Evolutionary conservation across 2,888 invertebrate genomes (phyloP), one percentile per base, ranked within the genome.

Genomic region (Carabus problematicus): DNA sequence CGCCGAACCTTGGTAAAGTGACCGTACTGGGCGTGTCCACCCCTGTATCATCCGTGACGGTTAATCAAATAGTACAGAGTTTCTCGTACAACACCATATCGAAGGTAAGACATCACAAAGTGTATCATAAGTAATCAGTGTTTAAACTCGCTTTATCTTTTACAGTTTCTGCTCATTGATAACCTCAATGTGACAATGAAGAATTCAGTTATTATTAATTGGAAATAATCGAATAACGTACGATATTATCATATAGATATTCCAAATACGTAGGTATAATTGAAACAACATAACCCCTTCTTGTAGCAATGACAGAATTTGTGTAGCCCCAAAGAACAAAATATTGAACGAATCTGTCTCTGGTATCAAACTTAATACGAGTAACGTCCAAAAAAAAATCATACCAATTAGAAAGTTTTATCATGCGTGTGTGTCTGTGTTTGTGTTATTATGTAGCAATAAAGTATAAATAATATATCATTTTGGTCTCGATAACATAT

Each of bases 1-100:
- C 81, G 2, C 81, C 82, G 0, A 80, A 81, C 75, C 75, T 82
- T 70, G 80, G 78, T 6, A 67, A 72, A 2, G 75, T 82, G 11
- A 79, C 77, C 0, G 73, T 82, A 42, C 69, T 82, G 40, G 82
- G 82, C 0, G 67, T 82, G 0, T 73, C 76, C 9, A 73, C 75
- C 40, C 73, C 77, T 8, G 79, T 81, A 1, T 73, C 75, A 6
- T 74, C 76, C 64, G 81, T 82, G 41, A 74, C 71, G 14, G 76
- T 82, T 9, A 82, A 82, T 73, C 76, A 77, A 60, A 70, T 76
- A 12, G 72, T 75, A 0, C 75, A 77, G 64, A 72, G 76, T 29
- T 82, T 82, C 70, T 75, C 76, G 60, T 82, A 77, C 72, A 78
- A 82, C 71, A 78, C 78, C 3, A 77, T 77, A 12, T 76, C 77